Conservation (phyloP, 2,113 vertebrate genomes). For the Bos taurus region DNA sequence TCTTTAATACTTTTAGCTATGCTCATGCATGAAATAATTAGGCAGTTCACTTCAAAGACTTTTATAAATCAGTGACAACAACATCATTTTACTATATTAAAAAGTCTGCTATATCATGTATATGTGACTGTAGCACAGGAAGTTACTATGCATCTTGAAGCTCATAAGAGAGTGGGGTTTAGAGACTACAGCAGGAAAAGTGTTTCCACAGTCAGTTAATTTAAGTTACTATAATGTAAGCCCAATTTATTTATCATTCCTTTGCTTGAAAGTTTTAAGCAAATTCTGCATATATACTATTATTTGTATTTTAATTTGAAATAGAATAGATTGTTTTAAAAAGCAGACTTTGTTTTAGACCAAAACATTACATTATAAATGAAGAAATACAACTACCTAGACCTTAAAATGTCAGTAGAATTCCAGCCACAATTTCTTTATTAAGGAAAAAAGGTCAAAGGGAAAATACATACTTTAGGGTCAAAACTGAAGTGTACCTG, state of each 20-base stretch:
- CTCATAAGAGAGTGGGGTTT: constrained; percentile 52
- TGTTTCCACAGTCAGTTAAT: constrained; percentile 38
- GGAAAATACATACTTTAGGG: background rate
- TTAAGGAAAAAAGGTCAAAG: background rate
- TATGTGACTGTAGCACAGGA: background rate
- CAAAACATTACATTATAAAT: background rate
- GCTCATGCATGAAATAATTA: background rate
- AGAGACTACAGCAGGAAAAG: constrained; percentile 43
- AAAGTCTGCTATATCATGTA: background rate
- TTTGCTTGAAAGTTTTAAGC: constrained; percentile 37
- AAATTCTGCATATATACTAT: background rate
- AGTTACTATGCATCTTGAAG: constrained; percentile 4
- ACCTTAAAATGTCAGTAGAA: background rate
- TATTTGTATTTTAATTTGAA: constrained; percentile 46
- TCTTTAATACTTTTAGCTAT: constrained; percentile 57
- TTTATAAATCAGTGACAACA: constrained; percentile 19
- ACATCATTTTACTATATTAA: constrained; percentile 20
- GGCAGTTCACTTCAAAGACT: background rate
- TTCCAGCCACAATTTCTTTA: background rate
- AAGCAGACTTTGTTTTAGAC: background rate
- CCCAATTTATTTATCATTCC: constrained; percentile 43
- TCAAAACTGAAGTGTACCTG: background rate
- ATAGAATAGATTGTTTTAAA: constrained; percentile 21
- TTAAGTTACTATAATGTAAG: constrained; percentile 62
- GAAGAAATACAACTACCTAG: background rate